phyloP scores from a whole-genome alignment of 2,797 vertebrate genomes.

The Percopsis omiscomaycus region DNA sequence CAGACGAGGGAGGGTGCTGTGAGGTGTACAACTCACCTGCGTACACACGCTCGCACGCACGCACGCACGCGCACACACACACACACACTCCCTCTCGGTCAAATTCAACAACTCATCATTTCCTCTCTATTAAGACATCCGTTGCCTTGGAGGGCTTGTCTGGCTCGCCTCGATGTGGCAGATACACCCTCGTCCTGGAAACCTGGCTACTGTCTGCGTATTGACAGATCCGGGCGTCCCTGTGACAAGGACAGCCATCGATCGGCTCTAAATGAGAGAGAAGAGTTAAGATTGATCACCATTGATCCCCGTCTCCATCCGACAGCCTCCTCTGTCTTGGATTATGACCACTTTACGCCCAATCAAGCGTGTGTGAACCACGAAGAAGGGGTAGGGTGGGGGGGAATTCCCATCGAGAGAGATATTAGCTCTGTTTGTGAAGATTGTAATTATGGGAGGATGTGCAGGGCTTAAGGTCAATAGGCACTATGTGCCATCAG shows the following conservation, averaged over 20 bases:
- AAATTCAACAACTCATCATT: slow-evolving; percentile 39
- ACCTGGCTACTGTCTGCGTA: slow-evolving; percentile 41
- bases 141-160: slow-evolving; percentile 43
- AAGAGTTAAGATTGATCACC: slow-evolving; percentile 67
- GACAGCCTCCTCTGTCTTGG: slow-evolving; percentile 62
- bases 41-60: slow-evolving; percentile 8
- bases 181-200: slow-evolving; percentile 32
- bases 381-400: neutral
- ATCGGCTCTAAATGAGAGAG: slow-evolving; percentile 72
- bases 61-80: neutral
- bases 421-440: slow-evolving; percentile 64
- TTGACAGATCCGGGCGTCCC: slow-evolving; percentile 57
- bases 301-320: slow-evolving; percentile 63
- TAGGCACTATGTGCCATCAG: slow-evolving; percentile 62
- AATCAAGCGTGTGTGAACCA: slow-evolving; percentile 55
- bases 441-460: slow-evolving; percentile 69
- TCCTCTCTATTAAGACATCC: slow-evolving; percentile 60
- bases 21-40: slow-evolving; percentile 9
- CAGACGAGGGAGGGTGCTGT: slow-evolving; percentile 11
- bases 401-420: slow-evolving; percentile 47
- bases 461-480: slow-evolving; percentile 63
- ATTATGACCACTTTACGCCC: slow-evolving; percentile 70
- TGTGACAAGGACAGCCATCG: slow-evolving; percentile 72
- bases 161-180: slow-evolving; percentile 48
- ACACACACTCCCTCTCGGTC: slow-evolving; percentile 1